These are phyloP conservation scores for Danionella cerebrum DNA, from an alignment of 2,113 vertebrate genomes.

Conservation along the genomic window DNA sequence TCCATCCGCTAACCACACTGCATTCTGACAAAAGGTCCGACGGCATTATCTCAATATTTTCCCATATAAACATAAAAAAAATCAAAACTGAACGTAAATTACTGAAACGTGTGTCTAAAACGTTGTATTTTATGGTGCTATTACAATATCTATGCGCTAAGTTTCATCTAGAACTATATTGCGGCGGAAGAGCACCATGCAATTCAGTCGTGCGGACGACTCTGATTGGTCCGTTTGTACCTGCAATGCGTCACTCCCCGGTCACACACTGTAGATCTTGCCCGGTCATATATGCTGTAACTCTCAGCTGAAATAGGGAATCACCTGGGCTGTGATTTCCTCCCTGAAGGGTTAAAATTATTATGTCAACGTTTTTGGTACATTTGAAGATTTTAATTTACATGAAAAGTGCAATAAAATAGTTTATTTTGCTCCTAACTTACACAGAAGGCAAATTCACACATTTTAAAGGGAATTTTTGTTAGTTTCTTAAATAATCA, in stretches of 20 bases:
- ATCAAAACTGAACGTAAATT: neutral
- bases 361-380: neutral
- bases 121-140: neutral
- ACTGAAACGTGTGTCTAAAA: neutral
- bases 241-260: constrained; percentile 96
- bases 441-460: neutral
- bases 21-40: constrained; percentile 8
- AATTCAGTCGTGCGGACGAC: constrained; percentile 36
- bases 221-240: constrained; percentile 90
- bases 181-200: constrained; percentile 33
- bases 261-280: constrained; percentile 56
- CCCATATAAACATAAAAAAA: neutral
- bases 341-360: neutral
- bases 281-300: constrained; percentile 27
- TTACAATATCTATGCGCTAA: neutral
- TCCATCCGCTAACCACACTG: constrained; percentile 43
- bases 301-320: neutral
- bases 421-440: too few relatives aligned
- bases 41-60: neutral
- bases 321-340: constrained; percentile 25
- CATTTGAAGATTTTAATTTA: neutral
- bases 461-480: too few relatives aligned
- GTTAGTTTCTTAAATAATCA: too few relatives aligned
- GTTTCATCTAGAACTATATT: constrained; percentile 4
- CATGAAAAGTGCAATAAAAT: too few relatives aligned